Evolutionary conservation across 1,140 invertebrate genomes (phyloP).

Genomic region (Formica exsecta): DNA sequence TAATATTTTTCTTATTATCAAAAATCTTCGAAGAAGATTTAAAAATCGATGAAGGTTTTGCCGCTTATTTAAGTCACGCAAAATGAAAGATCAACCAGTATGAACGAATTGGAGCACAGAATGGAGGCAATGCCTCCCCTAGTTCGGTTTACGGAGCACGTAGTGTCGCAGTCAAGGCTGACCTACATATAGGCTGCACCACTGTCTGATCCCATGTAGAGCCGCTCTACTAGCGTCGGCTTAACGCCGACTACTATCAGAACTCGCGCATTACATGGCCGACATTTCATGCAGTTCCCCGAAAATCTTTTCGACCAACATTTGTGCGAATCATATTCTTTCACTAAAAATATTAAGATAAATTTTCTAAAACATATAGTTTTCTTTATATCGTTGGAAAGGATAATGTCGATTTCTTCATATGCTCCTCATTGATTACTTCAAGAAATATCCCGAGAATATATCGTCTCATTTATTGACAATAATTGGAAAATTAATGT

Average conservation of each 20-base stretch:
- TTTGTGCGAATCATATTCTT: not conserved
- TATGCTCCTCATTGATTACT: not conserved
- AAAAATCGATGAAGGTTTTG: slow-evolving; percentile 5
- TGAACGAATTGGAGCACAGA: slow-evolving; percentile 1
- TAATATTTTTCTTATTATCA: not conserved
- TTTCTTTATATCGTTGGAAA: not conserved
- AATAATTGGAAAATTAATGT: not conserved
- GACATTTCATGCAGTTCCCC: not conserved
- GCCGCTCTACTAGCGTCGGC: slow-evolving; percentile 54
- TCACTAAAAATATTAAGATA: not conserved
- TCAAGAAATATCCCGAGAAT: not conserved
- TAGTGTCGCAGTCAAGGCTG: slow-evolving; percentile 82
- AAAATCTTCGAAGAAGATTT: not conserved
- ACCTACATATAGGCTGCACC: slow-evolving; percentile 80
- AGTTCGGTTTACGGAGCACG: slow-evolving; percentile 78
- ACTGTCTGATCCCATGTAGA: slow-evolving; percentile 73
- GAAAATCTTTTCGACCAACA: slow-evolving; percentile 18
- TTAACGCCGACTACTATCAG: slow-evolving; percentile 55
- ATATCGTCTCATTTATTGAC: not conserved
- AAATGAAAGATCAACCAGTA: slow-evolving; percentile 23
- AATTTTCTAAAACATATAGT: not conserved
- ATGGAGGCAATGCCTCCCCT: slow-evolving; percentile 47
- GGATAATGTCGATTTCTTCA: not conserved
- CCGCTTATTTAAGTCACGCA: slow-evolving; percentile 16
- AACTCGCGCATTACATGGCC: slow-evolving; percentile 19